Evolutionary conservation across 2,113 vertebrate species (phyloP), one percentile per base, ranked within the genome.

Genomic region (Cebidichthys violaceus): DNA sequence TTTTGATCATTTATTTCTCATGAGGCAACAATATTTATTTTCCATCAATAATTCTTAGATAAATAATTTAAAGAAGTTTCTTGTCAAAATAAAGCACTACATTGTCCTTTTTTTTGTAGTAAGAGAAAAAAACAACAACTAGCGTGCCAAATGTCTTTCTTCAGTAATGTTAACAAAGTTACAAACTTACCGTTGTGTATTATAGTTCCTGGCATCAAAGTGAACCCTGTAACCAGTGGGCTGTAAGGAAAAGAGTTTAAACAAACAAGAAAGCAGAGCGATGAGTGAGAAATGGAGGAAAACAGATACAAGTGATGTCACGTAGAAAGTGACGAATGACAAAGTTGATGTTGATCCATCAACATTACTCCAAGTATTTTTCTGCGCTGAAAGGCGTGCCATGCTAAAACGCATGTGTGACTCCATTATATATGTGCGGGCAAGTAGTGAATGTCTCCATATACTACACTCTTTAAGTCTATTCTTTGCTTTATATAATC

Each of bases 211-310:
- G 88, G 78, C 92, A 92, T 91, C 77, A 86, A 81, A 78, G 81
- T 75, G 85, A 86, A 86, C 85, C 85, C 70, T 76, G 77, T 71
- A 88, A 84, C 82, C 68, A 59, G 72, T 52, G 75, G 70, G 84
- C 74, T 92, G 75, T 80, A 92, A 87, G 76, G 88, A 91, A 72
- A 89, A 88, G 74, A 90, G 85, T 92, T 93, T 90, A 93, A 93
- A 92, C 92, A 93, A 94, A 91, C 91, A 92, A 57, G 57, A 89
- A 88, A 57, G 84, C 75, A 24, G 68, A 80, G 85, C 62, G 87
- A 71, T 90, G 92, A 94, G 73, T 81, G 89, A 91, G 73, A 64
- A 66, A 39, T 79, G 67, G 76, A 85, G 74, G 79, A 81, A 92
- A 90, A 79, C 61, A 89, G 88, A 90, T 87, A 92, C 59, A 90